A percentile compares a stretch with the other conserved stretches of the same genome.
Evolutionary conservation across 2,113 vertebrate species (phyloP).

Genomic region (Brachyhypopomus gauderio): DNA sequence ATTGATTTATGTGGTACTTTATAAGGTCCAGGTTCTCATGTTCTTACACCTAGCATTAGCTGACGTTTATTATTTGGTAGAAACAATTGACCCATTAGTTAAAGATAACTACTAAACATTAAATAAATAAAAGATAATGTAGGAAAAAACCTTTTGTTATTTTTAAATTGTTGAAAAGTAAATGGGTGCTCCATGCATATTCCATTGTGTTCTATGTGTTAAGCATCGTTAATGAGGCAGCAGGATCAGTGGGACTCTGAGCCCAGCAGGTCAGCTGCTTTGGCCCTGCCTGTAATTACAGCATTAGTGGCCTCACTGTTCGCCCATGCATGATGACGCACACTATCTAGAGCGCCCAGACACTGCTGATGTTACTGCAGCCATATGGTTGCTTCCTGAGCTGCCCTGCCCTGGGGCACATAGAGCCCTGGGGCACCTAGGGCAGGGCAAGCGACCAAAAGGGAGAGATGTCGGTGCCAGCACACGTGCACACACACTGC

Average conservation of each 20-base stretch:
- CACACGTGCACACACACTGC: not conserved
- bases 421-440: constrained; percentile 29
- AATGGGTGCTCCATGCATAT: constrained; percentile 35
- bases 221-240: constrained; percentile 53
- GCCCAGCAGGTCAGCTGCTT: constrained; percentile 53
- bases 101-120: not conserved
- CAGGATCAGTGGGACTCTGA: constrained; percentile 47
- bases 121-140: not conserved
- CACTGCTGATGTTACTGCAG: constrained; percentile 46
- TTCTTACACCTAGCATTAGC: not conserved
- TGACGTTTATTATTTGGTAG: not conserved
- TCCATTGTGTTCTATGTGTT: constrained; percentile 45
- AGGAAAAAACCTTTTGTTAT: constrained; percentile 17
- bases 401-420: constrained; percentile 12
- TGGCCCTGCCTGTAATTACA: constrained; percentile 56
- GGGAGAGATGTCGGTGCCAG: constrained; percentile 21
- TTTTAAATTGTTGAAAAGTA: constrained; percentile 37
- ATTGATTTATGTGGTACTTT: not conserved
- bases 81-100: not conserved
- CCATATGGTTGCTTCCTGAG: constrained; percentile 54
- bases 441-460: constrained; percentile 10
- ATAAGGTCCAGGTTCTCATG: not conserved
- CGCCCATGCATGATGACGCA: constrained; percentile 47
- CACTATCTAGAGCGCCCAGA: constrained; percentile 45
- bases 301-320: constrained; percentile 54